A percentile compares a stretch with the other conserved stretches of the same genome.
phyloP scores from a whole-genome alignment of 1,140 invertebrate genomes.

The Cecropterus lyciades region DNA sequence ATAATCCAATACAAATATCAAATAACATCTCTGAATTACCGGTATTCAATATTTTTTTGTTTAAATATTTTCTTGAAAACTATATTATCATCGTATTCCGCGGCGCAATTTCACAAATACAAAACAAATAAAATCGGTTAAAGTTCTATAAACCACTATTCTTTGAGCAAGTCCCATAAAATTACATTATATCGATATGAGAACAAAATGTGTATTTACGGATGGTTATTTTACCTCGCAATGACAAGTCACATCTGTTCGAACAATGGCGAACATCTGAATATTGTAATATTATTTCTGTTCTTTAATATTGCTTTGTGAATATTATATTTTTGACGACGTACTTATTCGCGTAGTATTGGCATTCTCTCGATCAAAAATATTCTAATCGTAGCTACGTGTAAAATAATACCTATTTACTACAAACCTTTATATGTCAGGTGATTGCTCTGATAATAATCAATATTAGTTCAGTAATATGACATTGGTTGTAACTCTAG shows the following conservation, averaged over 20 bases:
- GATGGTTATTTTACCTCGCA: constrained; percentile 27
- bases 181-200: constrained; percentile 12
- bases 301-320: constrained; percentile 29
- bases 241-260: constrained; percentile 31
- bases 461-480: too few species aligned
- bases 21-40: too few species aligned
- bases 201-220: constrained; percentile 15
- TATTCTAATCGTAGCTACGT: background rate
- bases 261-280: constrained; percentile 23
- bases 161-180: constrained; percentile 3
- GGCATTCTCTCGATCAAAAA: constrained; percentile 2
- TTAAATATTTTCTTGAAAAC: background rate
- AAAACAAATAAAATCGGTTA: background rate
- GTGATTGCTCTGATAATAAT: too few species aligned
- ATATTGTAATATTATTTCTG: constrained; percentile 32
- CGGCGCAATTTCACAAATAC: background rate
- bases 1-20: too few species aligned
- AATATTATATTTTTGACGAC: constrained; percentile 22
- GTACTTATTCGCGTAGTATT: constrained; percentile 9
- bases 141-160: background rate
- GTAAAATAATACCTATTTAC: background rate
- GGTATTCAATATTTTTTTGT: too few species aligned
- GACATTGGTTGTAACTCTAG: too few species aligned
- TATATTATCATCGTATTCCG: background rate
- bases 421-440: too few species aligned